Evolutionary conservation across 2,797 vertebrate species (phyloP), one percentile per base, ranked within the genome.

Genomic region (Heteromormyrus szaboi): DNA sequence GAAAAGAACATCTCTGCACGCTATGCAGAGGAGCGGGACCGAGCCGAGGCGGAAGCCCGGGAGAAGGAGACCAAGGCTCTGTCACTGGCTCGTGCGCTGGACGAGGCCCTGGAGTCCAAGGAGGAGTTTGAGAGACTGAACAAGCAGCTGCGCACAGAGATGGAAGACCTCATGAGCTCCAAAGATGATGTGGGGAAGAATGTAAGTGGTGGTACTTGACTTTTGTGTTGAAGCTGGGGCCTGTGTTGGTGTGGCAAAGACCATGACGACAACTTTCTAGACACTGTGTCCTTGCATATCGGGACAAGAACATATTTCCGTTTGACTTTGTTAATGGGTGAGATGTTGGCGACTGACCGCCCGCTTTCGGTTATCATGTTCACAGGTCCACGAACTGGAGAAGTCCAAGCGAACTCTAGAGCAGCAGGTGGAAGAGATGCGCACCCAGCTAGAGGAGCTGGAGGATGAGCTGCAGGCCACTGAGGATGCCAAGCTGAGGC

Each of bases 401-500:
- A 97, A 97, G 51, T 97, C 96, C 14, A 97, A 97, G 91, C 94
- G 96, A 41, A 95, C 95, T 51, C 92, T 97, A 7, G 96, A 97
- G 92, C 96, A 97, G 90, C 96, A 97, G 90, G 95, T 96, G 86
- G 96, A 96, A 62, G 96, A 97, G 90, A 97, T 97, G 96, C 93
- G 95, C 5, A 96, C 96, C 1, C 98, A 99, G 93, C 93, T 99
- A 89, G 99, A 99, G 91, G 99, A 99, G 91, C 95, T 99, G 85
- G 99, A 99, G 90, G 99, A 99, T 4, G 99, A 99, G 17, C 96
- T 99, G 44, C 98, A 99, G 95, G 95, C 97, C 85, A 99, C 99
- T 0, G 99, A 99, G 90, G 99, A 99, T 0, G 98, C 98, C 90
- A 99, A 99, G 85, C 96, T 99, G 37, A 97, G 98, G 22, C 93